A percentile compares a stretch with the other conserved stretches of the same genome.
These are phyloP conservation scores for Brachionus calyciflorus DNA, from an alignment of 1,140 invertebrate species.

Conservation along the genomic window DNA sequence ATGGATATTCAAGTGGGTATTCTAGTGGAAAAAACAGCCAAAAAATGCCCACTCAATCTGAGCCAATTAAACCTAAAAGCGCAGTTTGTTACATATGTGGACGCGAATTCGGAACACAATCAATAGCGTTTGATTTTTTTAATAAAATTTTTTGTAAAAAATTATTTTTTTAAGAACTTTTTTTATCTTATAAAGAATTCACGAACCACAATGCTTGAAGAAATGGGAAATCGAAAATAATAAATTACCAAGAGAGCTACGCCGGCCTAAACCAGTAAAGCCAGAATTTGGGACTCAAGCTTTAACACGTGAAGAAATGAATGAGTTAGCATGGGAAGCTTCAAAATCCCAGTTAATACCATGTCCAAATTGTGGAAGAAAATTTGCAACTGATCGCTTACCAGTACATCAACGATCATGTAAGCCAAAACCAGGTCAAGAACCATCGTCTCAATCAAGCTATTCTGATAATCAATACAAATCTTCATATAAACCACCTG, in stretches of 20 bases:
- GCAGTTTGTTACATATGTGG: constrained; percentile 72
- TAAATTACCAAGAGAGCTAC: constrained; percentile 63
- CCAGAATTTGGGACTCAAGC: constrained; percentile 52
- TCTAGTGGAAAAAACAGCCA: not conserved
- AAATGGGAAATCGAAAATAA: constrained; percentile 69
- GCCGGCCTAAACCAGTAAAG: constrained; percentile 64
- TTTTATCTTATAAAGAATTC: constrained; percentile 31
- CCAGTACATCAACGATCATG: constrained; percentile 68
- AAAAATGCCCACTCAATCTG: not conserved
- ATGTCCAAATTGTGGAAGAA: constrained; percentile 69
- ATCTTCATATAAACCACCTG: not conserved
- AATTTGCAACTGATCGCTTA: constrained; percentile 70
- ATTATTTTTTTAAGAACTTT: too few relatives aligned
- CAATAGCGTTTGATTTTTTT: constrained; percentile 32
- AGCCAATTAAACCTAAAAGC: constrained; percentile 56
- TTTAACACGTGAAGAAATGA: not conserved
- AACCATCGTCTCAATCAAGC: not conserved
- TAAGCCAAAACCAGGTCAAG: constrained; percentile 53
- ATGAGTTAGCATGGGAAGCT: constrained; percentile 53
- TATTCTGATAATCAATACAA: not conserved
- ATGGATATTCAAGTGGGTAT: not conserved
- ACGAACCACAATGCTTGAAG: constrained; percentile 50
- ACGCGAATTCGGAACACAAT: constrained; percentile 22
- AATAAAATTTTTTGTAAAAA: too few relatives aligned
- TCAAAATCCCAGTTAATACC: constrained; percentile 65